A percentile compares a stretch with the other conserved stretches of the same genome.
phyloP scores from a whole-genome alignment of 2,888 invertebrate species.

The Eurytoma californica region DNA sequence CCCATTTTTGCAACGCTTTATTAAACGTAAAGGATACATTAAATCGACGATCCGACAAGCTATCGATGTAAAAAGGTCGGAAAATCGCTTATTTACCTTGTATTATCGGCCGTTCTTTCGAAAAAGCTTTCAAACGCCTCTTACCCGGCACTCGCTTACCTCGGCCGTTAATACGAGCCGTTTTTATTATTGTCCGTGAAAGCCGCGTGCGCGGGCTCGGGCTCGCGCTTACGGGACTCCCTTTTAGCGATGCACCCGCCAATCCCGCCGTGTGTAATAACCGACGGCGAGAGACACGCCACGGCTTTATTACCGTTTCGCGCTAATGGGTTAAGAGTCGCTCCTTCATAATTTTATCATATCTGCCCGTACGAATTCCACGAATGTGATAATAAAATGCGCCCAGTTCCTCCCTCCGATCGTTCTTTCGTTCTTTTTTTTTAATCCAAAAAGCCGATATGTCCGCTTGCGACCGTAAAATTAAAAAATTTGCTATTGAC shows the following conservation, averaged over 20 bases:
- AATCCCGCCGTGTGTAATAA: constrained; percentile 22
- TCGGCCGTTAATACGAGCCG: constrained; percentile 14
- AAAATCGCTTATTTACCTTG: not conserved
- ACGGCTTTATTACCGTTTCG: constrained; percentile 59
- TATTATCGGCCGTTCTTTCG: constrained; percentile 1
- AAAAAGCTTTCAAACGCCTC: not conserved
- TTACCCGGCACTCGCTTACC: constrained; percentile 6
- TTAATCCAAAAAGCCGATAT: not conserved
- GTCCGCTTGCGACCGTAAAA: too few relatives aligned
- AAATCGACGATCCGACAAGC: too few relatives aligned
- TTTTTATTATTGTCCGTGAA: constrained; percentile 23
- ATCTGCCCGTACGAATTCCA: constrained; percentile 46
- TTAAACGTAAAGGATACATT: too few relatives aligned
- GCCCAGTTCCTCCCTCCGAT: not conserved
- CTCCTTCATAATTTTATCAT: constrained; percentile 48
- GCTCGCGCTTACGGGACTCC: constrained; percentile 13
- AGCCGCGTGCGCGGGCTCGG: not conserved
- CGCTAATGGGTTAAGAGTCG: constrained; percentile 58
- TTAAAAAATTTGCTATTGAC: too few relatives aligned
- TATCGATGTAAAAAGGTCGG: too few relatives aligned
- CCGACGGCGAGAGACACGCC: constrained; percentile 34
- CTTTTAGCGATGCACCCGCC: constrained; percentile 24
- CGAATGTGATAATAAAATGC: constrained; percentile 42
- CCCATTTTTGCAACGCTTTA: too few relatives aligned
- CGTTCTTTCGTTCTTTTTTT: not conserved